A percentile compares a stretch with the other conserved stretches of the same genome.
Evolutionary conservation across 1,140 invertebrate genomes (phyloP).

Genomic region (Triops longicaudatus): DNA sequence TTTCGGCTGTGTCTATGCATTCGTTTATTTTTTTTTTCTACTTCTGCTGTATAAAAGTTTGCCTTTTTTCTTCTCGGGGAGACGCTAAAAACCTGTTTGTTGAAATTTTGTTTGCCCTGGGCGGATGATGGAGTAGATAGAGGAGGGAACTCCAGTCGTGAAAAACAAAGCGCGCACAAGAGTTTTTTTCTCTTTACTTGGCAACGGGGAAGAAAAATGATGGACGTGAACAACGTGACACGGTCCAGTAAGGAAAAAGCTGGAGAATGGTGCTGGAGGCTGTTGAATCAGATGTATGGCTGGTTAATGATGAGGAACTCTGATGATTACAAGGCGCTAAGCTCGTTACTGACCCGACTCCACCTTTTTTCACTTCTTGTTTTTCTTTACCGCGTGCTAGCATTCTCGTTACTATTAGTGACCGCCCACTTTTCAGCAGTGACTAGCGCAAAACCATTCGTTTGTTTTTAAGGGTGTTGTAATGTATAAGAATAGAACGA

Average conservation of each 20-base stretch:
- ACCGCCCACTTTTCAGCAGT: neutral
- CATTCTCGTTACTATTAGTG: neutral
- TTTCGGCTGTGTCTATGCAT: neutral
- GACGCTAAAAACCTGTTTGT: neutral
- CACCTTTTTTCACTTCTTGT: neutral
- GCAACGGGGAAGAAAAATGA: neutral
- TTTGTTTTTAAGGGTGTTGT: no score
- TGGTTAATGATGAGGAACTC: slow-evolving; percentile 4
- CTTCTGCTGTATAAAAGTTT: neutral
- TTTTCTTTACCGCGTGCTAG: neutral
- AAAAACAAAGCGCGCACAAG: neutral
- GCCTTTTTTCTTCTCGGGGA: no score
- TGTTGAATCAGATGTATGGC: slow-evolving; percentile 8
- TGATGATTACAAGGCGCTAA: neutral
- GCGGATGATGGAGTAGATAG: neutral
- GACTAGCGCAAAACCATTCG: no score
- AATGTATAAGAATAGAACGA: no score
- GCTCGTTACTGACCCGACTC: neutral
- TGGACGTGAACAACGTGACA: neutral
- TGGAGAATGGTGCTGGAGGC: neutral
- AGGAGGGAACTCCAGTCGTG: neutral
- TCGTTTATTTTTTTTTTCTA: neutral
- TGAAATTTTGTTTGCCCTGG: neutral
- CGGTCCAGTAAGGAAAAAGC: neutral
- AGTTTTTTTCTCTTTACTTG: neutral